Evolutionary conservation across 2,888 invertebrate genomes (phyloP).

Genomic region (Periphyllus acericola): DNA sequence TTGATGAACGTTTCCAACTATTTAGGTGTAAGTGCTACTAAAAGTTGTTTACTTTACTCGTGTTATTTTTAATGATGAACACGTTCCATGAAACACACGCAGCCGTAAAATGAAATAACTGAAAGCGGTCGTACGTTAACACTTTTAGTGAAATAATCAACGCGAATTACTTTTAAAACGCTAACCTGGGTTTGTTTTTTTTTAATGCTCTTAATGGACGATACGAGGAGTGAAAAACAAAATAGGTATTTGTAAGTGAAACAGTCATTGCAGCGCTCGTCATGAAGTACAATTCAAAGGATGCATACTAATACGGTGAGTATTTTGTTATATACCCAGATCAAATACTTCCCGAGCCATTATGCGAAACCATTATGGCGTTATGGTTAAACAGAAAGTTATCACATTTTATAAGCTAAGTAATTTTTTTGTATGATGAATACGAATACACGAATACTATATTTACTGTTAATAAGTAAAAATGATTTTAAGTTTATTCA

Average conservation of each 20-base stretch:
- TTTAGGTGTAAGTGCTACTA: not conserved
- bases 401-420: too few relatives aligned
- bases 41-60: not conserved
- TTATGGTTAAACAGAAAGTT: too few relatives aligned
- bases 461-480: too few relatives aligned
- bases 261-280: not conserved
- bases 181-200: not conserved
- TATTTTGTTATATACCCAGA: not conserved
- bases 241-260: not conserved
- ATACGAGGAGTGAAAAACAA: not conserved
- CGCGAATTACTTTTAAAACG: not conserved
- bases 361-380: too few relatives aligned
- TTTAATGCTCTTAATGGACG: slow-evolving; percentile 29
- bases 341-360: too few relatives aligned
- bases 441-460: too few relatives aligned
- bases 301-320: not conserved
- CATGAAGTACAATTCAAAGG: not conserved
- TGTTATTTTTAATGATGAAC: slow-evolving; percentile 18
- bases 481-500: too few relatives aligned
- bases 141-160: slow-evolving; percentile 18
- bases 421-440: too few relatives aligned
- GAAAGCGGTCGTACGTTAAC: not conserved
- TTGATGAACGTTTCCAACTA: not conserved
- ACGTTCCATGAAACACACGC: not conserved
- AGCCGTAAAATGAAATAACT: slow-evolving; percentile 4